A percentile compares a stretch with the other conserved stretches of the same genome.
These are phyloP conservation scores for Neopelma chrysocephalum DNA, from an alignment of 2,797 vertebrate species.

Conservation along the genomic window DNA sequence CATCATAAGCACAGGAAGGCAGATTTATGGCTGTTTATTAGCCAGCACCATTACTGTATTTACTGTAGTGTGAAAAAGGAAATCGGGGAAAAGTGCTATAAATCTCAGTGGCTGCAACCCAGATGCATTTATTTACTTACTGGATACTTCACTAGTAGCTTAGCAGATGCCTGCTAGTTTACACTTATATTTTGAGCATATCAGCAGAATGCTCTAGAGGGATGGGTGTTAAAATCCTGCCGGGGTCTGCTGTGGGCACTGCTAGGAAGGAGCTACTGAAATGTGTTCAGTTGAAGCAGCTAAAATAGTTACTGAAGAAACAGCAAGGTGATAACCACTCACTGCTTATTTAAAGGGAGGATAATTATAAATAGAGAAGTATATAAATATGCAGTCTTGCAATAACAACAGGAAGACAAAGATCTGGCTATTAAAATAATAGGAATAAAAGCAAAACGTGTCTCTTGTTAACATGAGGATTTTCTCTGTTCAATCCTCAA, in stretches of 20 bases:
- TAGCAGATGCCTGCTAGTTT: slow-evolving; percentile 60
- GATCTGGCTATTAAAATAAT: not conserved
- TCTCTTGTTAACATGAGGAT: not conserved
- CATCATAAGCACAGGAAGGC: slow-evolving; percentile 59
- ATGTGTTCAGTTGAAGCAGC: not conserved
- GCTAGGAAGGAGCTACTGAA: not conserved
- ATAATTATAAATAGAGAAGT: not conserved
- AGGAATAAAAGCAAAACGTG: not conserved
- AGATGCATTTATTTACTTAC: slow-evolving; percentile 71
- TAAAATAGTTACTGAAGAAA: slow-evolving; percentile 6
- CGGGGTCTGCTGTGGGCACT: slow-evolving; percentile 37
- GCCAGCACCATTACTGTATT: slow-evolving; percentile 64
- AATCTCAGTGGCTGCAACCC: slow-evolving; percentile 63
- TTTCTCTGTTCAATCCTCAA: not conserved
- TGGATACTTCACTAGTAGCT: slow-evolving; percentile 57
- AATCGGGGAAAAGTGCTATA: slow-evolving; percentile 49
- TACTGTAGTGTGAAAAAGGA: slow-evolving; percentile 70
- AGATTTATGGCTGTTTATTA: slow-evolving; percentile 69
- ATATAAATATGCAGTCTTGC: not conserved
- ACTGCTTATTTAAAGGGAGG: not conserved
- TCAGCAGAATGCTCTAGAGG: slow-evolving; percentile 42
- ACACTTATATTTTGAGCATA: slow-evolving; percentile 57
- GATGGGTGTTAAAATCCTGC: slow-evolving; percentile 48
- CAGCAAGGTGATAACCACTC: not conserved
- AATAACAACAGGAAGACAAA: not conserved